A percentile compares a stretch with the other conserved stretches of the same genome.
Conservation (phyloP, 2,113 vertebrate genomes). For the Rousettus leschenaultii region DNA sequence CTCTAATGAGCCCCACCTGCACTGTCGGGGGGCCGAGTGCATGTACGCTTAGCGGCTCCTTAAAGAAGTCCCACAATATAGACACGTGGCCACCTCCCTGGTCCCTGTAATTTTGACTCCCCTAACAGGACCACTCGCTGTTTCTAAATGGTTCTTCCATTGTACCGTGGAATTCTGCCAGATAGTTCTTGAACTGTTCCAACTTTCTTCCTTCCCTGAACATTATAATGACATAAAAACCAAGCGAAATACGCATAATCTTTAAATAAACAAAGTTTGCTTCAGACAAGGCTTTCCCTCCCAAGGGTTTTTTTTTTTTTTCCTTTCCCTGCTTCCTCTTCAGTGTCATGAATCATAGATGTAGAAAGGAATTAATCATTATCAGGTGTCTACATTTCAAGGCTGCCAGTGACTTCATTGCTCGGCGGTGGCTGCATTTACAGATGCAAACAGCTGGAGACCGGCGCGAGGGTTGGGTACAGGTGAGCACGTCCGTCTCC, state of each 20-base stretch:
- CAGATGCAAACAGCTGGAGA: neutral
- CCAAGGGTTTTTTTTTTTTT: neutral
- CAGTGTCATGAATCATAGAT: neutral
- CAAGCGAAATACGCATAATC: neutral
- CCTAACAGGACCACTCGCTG: rapidly evolving
- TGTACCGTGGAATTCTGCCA: neutral
- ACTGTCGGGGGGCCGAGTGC: no score
- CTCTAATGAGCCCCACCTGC: neutral
- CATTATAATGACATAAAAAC: neutral
- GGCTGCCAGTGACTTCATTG: neutral
- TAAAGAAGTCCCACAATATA: neutral
- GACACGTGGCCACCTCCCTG: rapidly evolving
- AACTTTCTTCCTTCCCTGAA: neutral
- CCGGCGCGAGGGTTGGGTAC: rapidly evolving
- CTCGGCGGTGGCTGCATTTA: neutral
- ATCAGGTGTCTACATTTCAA: neutral
- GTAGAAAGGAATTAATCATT: neutral
- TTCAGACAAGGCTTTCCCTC: neutral
- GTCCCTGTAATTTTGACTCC: neutral
- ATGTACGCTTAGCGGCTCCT: neutral
- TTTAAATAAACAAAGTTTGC: neutral
- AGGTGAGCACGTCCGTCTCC: no score
- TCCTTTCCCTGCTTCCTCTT: neutral
- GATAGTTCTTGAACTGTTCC: neutral
- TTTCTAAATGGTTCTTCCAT: neutral